Evolutionary conservation across 2,113 vertebrate species (phyloP).

Genomic region (Promerops cafer): DNA sequence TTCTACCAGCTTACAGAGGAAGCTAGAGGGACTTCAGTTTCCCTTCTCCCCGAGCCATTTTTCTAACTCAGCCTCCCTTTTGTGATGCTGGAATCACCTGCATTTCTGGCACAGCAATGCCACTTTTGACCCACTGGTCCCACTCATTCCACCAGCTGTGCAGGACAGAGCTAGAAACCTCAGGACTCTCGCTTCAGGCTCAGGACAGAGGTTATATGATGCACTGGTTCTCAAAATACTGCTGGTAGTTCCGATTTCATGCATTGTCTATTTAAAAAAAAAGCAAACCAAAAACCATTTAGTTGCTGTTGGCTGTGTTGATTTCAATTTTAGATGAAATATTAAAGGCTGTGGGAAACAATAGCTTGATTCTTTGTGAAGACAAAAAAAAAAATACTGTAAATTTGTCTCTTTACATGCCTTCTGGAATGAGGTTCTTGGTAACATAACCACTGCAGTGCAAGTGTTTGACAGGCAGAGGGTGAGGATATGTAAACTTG

Average conservation of each 20-base stretch:
- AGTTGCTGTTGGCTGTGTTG: background rate
- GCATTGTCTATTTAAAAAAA: background rate
- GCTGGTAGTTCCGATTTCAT: background rate
- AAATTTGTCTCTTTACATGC: background rate
- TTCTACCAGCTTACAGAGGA: background rate
- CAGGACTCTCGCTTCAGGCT: background rate
- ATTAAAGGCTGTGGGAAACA: background rate
- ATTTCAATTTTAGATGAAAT: background rate
- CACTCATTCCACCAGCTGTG: background rate
- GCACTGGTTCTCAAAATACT: background rate
- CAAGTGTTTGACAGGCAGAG: background rate
- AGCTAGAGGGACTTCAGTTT: background rate
- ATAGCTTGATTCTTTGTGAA: background rate
- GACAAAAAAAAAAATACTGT: background rate
- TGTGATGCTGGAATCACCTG: background rate
- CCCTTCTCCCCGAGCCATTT: rapidly evolving
- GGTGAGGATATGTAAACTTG: background rate
- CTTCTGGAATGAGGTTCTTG: background rate
- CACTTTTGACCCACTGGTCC: background rate
- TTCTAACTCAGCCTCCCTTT: background rate
- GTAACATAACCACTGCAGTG: background rate
- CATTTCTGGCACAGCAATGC: background rate
- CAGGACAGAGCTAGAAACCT: background rate
- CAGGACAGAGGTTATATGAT: background rate
- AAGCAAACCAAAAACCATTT: background rate